Evolutionary conservation across 2,888 invertebrate species (phyloP).

Genomic region (Tanaodytes sp.): DNA sequence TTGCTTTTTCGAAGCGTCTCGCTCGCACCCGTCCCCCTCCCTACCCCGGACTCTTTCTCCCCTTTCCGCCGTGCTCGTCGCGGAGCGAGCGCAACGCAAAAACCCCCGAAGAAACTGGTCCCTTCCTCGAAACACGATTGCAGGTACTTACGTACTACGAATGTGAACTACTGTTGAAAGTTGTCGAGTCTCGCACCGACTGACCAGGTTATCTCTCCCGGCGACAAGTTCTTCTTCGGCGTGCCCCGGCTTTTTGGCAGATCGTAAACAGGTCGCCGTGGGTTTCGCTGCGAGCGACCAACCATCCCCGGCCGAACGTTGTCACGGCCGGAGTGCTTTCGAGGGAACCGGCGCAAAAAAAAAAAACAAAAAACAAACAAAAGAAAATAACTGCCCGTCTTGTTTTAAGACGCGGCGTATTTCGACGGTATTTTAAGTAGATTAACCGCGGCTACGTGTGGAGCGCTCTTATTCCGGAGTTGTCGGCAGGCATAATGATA

Average conservation of each 20-base stretch:
- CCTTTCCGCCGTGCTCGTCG: conserved; percentile 53
- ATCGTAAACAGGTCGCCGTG: conserved; percentile 50
- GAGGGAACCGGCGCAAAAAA: conserved; percentile 9
- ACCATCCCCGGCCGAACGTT: conserved; percentile 19
- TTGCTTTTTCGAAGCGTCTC: conserved; percentile 53
- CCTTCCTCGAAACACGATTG: conserved; percentile 56
- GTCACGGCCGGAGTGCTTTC: conserved; percentile 11
- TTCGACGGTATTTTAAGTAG: conserved; percentile 20
- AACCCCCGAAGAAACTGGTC: conserved; percentile 56
- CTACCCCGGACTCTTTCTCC: conserved; percentile 9
- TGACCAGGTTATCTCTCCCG: conserved; percentile 53
- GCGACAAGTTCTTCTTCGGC: conserved; percentile 52
- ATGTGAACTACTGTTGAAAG: conserved; percentile 55
- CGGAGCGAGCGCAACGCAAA: conserved; percentile 40
- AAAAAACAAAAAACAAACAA: too few species aligned
- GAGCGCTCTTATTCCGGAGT: conserved; percentile 1
- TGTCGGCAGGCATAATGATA: not conserved
- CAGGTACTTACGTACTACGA: conserved; percentile 54
- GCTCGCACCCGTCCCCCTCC: conserved; percentile 19
- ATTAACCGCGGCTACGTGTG: conserved; percentile 1
- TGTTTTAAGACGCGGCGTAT: conserved; percentile 31
- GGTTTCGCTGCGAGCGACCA: conserved; percentile 24
- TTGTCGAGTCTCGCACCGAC: conserved; percentile 52
- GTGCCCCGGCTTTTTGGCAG: conserved; percentile 50
- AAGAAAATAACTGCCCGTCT: conserved; percentile 14